Percentiles rank a stretch among this genome's conserved stretches.
phyloP scores from a whole-genome alignment of 2,888 invertebrate species.

The Horisme vitalbata region DNA sequence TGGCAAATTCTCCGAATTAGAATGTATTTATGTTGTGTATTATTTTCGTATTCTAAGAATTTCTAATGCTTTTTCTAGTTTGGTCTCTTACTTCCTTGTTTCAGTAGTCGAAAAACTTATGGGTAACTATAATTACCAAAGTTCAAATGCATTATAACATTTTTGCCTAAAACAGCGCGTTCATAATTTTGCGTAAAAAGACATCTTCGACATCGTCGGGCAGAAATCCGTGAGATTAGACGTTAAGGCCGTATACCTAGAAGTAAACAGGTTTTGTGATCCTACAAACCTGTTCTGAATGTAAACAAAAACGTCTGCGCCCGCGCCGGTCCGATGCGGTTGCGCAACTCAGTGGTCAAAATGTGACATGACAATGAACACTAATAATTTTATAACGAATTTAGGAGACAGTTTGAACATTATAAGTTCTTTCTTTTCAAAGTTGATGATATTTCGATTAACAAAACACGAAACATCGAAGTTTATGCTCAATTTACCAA shows the following conservation, averaged over 20 bases:
- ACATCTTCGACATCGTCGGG: neutral
- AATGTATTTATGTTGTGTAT: neutral
- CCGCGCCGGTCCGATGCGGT: constrained; percentile 12
- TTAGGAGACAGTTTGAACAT: no score
- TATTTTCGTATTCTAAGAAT: neutral
- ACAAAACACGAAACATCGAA: no score
- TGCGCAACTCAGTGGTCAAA: constrained; percentile 24
- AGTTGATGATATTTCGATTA: no score
- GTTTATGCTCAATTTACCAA: no score
- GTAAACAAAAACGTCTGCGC: constrained; percentile 60
- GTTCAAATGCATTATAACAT: no score
- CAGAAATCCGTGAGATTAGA: constrained; percentile 14
- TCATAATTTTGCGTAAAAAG: neutral
- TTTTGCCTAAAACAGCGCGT: no score
- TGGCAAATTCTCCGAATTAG: constrained; percentile 10
- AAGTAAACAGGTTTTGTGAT: constrained; percentile 56
- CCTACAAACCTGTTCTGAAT: constrained; percentile 59
- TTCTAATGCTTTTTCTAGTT: neutral
- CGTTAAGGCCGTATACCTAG: constrained; percentile 21
- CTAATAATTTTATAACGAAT: no score
- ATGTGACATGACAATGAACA: neutral
- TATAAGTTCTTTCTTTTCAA: no score
- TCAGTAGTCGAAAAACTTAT: neutral
- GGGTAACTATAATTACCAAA: no score
- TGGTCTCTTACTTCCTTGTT: neutral